A percentile compares a stretch with the other conserved stretches of the same genome.
phyloP scores from a whole-genome alignment of 1,140 invertebrate genomes.

The Apolygus lucorum region DNA sequence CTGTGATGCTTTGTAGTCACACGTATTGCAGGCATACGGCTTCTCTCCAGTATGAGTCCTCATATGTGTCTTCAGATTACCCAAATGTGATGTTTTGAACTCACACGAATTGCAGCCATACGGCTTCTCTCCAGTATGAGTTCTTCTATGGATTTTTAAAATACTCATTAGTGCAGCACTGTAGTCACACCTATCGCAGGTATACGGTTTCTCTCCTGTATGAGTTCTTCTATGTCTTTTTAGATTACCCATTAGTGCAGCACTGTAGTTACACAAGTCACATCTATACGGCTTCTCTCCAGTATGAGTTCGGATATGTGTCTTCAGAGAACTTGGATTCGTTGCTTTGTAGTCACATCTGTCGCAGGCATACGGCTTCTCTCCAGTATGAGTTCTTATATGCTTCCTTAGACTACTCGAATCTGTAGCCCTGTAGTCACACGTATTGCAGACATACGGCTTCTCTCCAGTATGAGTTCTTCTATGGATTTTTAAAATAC shows the following conservation, averaged over 20 bases:
- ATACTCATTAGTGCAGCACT: not conserved
- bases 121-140: not conserved
- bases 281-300: not conserved
- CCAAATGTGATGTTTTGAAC: too few species aligned
- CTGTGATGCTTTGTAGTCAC: too few species aligned
- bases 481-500: not conserved
- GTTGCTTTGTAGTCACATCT: not conserved
- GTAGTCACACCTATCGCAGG: not conserved
- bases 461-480: not conserved
- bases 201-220: not conserved
- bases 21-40: too few species aligned
- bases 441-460: not conserved
- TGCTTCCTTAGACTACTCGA: too few species aligned
- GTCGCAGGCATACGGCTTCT: too few species aligned
- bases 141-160: not conserved
- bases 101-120: too few species aligned
- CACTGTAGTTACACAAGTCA: not conserved
- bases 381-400: too few species aligned
- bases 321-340: not conserved
- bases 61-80: too few species aligned
- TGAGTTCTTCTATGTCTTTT: not conserved
- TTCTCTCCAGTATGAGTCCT: too few species aligned
- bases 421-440: too few species aligned
- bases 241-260: not conserved
- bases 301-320: not conserved